Evolutionary conservation across 2,888 invertebrate genomes (phyloP), one percentile per base, ranked within the genome.

Genomic region (Mimas tiliae): DNA sequence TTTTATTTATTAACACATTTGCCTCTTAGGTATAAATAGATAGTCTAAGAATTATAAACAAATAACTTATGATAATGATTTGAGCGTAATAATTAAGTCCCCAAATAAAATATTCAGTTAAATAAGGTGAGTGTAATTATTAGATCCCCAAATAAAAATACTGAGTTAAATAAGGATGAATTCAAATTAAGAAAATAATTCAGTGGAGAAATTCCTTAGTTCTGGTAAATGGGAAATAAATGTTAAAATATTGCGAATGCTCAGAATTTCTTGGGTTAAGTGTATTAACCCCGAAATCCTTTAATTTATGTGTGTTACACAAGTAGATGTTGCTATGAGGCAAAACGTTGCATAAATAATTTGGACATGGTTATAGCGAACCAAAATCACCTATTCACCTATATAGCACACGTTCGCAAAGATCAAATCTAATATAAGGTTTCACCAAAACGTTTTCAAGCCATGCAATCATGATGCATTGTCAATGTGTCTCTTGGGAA

Each of bases 351-450:
- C 68, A 79, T 80, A 82, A 81, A 82, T 84, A 77, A 80, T 72
- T 69, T 72, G 38, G 62, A 65, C 19, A 67, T 69, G 70, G 63
- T 72, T 72, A 70, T 73, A 73, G 77, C 76, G 68, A 77, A 78
- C 47, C 34, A 77, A 73, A 75, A 72, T 74, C 65, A 71, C 69
- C 27, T 50, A 65, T n/a, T n/a, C n/a, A n/a, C n/a, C n/a, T n/a
- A n/a, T n/a, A n/a, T 19, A 67, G 73, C 78, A 78, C 72, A 78
- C 73, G 73, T 75, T 72, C 63, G 75, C 68, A 88, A 89, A 89
- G 79, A 86, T 81, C 87, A 88, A 85, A 86, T 86, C 66, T 87
- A 88, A 90, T 88, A 72, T 81, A 79, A 78, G 77, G 84, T 82
- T 85, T 76, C 73, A 71, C 75, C 70, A 79, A 85, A 86, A 78